Conservation (phyloP, 2,113 vertebrate species). For the Plestiodon gilberti region DNA sequence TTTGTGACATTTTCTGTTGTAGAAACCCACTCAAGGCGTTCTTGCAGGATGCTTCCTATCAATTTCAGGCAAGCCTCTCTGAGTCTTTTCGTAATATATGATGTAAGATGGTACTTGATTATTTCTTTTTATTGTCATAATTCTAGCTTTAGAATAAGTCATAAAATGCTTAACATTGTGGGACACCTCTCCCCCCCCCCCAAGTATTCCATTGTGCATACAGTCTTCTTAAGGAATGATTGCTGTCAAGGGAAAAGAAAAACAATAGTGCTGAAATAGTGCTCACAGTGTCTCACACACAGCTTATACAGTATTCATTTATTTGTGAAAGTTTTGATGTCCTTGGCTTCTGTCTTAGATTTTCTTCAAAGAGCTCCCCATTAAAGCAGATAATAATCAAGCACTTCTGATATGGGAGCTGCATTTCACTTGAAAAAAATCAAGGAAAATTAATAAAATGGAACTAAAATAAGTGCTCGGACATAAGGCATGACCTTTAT, state of each 20-base stretch:
- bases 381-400: slow-evolving; percentile 64
- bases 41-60: background rate
- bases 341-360: slow-evolving; percentile 55
- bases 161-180: background rate
- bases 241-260: background rate
- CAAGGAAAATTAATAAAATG: slow-evolving; percentile 56
- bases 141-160: background rate
- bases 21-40: background rate
- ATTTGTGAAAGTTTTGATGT: slow-evolving; percentile 66
- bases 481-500: slow-evolving; percentile 34
- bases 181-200: background rate
- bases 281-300: too few relatives aligned
- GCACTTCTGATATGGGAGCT: slow-evolving; percentile 55
- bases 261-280: background rate
- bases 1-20: background rate
- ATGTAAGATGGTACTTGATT: fast-evolving
- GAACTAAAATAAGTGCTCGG: slow-evolving; percentile 48
- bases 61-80: background rate
- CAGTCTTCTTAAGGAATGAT: slow-evolving; percentile 17
- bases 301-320: slow-evolving; percentile 50
- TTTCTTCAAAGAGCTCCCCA: slow-evolving; percentile 66
- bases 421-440: slow-evolving; percentile 50
- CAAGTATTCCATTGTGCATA: slow-evolving; percentile 5
- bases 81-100: background rate
- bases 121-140: background rate